phyloP scores from a whole-genome alignment of 2,888 invertebrate species.

The Tribolium freemani region DNA sequence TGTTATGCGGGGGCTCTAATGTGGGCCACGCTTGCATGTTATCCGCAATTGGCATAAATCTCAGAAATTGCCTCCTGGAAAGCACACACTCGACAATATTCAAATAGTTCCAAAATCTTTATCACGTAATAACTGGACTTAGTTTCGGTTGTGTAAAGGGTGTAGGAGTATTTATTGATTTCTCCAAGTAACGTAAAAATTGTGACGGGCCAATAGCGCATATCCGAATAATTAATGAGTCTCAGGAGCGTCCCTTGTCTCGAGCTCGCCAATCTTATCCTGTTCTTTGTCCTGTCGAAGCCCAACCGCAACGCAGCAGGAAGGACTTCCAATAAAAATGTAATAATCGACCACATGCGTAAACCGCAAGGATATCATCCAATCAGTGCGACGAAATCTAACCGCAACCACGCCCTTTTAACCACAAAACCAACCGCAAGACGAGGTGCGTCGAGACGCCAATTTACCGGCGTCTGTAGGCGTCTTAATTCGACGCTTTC shows the following conservation, averaged over 20 bases:
- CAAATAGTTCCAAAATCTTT: too few relatives aligned
- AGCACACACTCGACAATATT: too few relatives aligned
- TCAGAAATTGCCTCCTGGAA: not conserved
- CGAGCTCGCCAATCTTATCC: constrained; percentile 22
- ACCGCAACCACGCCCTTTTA: constrained; percentile 76
- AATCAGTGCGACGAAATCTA: constrained; percentile 73
- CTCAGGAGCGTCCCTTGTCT: not conserved
- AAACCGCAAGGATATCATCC: constrained; percentile 73
- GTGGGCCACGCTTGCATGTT: not conserved
- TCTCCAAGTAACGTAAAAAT: too few relatives aligned
- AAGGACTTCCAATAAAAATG: constrained; percentile 66
- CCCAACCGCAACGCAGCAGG: constrained; percentile 52
- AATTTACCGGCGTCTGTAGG: constrained; percentile 61
- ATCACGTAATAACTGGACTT: too few relatives aligned
- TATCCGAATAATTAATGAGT: not conserved
- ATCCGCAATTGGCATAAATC: not conserved
- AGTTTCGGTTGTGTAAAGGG: too few relatives aligned
- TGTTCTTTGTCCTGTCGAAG: constrained; percentile 43
- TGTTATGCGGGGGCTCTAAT: not conserved
- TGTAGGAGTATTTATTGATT: too few relatives aligned
- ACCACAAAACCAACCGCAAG: constrained; percentile 75
- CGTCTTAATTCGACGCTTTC: constrained; percentile 55
- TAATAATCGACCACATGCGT: constrained; percentile 69
- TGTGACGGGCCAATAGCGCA: not conserved
- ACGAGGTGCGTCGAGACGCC: constrained; percentile 67